Evolutionary conservation across 2,113 vertebrate genomes (phyloP).

Genomic region (Oceanodroma tethys): DNA sequence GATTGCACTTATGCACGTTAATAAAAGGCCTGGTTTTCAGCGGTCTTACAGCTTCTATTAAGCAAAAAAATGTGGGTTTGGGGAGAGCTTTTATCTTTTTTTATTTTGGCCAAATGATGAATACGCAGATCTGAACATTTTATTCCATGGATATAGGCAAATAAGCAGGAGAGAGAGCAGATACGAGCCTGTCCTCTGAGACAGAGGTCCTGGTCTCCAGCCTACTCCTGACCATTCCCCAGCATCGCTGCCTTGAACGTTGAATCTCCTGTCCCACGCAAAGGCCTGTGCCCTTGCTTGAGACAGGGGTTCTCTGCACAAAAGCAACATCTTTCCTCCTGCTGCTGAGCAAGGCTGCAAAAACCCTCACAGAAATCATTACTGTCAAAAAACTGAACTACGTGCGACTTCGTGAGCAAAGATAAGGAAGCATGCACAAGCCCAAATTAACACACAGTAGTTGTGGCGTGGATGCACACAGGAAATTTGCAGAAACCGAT

Average conservation of each 20-base stretch:
- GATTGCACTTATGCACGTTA: neutral
- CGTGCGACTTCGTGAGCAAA: neutral
- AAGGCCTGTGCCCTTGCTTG: neutral
- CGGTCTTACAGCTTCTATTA: neutral
- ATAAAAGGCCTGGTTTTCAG: neutral
- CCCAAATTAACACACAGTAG: neutral
- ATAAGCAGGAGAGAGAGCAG: neutral
- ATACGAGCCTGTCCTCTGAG: neutral
- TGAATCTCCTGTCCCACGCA: neutral
- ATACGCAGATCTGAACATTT: neutral
- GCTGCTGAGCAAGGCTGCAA: neutral
- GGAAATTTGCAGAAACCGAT: conserved; percentile 1
- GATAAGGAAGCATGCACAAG: neutral
- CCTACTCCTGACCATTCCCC: neutral
- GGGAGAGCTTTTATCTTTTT: neutral
- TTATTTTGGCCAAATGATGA: neutral
- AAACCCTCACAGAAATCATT: neutral
- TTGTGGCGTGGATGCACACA: neutral
- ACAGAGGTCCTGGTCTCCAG: neutral
- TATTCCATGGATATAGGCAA: neutral
- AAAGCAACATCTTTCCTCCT: neutral
- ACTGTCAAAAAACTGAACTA: neutral
- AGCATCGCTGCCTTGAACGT: accelerated
- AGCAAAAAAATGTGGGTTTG: neutral
- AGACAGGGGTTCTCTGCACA: neutral